Base-by-base conservation (phyloP, 2,113 vertebrate genomes). In the Ondatra zibethicus region DNA sequence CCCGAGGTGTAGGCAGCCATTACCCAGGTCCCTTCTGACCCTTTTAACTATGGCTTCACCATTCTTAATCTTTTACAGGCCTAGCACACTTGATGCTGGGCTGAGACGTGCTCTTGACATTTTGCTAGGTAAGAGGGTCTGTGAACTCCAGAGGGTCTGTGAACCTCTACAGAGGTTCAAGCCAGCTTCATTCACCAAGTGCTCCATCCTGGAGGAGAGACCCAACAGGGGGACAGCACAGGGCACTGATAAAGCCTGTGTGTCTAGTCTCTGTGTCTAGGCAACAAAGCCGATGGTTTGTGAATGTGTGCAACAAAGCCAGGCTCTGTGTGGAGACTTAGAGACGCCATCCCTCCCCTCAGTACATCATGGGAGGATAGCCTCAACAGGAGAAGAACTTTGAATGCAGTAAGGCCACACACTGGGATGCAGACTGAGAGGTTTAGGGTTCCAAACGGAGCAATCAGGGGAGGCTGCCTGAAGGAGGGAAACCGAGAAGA, bases 81-180 rank as follows among this genome's bases (percentile, higher is more conserved):
- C 3, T 0, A 5, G 39, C 16, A 63, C 12, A 6, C 4, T 21
- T 61, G 39, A 55, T 0, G 14, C 47, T 50, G 36, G 6, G 31
- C 8, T 0, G 5, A 11, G 14, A 1, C 25, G 29, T 50, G 63
- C 29, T 91, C 70, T 27, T 2, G 3, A 12, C 5, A 29, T 4
- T 9, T 65, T 25, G 31, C 23, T 27, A 5, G 52, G 42, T 16
- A 25, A 80, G 55, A 55, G 23, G 11, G 75, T 9, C 5, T n/a
- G 27, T 33, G 39, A 50, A 19, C 3, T n/a, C 29, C 0, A 31
- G 36, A n/a, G n/a, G n/a, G n/a, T n/a, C n/a, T n/a, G n/a, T n/a
- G n/a, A n/a, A 29, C 58, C 75, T 87, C 42, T 31, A 0, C 9
- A 39, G 23, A 31, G 31, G 7, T 55, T 42, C 1, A 61, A 90